Conservation (phyloP, 2,888 invertebrate genomes). For the Athripsodes cinereus region DNA sequence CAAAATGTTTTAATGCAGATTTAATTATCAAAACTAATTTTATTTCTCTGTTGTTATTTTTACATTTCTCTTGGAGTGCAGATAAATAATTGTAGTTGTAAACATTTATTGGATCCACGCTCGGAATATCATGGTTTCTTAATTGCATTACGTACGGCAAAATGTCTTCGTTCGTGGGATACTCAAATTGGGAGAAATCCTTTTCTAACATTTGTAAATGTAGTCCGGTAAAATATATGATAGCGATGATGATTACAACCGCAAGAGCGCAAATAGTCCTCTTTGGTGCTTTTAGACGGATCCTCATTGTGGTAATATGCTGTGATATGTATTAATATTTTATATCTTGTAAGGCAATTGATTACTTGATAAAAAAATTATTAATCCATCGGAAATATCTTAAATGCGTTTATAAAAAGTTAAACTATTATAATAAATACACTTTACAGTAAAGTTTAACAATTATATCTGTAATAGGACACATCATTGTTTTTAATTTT, state of each 20-base stretch:
- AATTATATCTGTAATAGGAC: too few relatives aligned
- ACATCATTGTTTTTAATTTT: too few relatives aligned
- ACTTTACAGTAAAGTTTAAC: too few relatives aligned
- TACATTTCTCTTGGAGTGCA: conserved; percentile 48
- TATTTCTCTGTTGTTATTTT: conserved; percentile 44
- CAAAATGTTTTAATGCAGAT: conserved; percentile 66
- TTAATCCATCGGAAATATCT: too few relatives aligned
- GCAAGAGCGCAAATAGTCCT: neutral
- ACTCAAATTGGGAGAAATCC: conserved; percentile 52
- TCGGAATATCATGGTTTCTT: conserved; percentile 52
- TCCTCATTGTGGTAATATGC: neutral
- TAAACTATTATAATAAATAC: too few relatives aligned
- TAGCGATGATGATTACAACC: too few relatives aligned
- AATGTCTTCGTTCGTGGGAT: conserved; percentile 71
- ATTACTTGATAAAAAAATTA: too few relatives aligned
- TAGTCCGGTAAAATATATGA: too few relatives aligned
- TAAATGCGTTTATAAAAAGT: too few relatives aligned
- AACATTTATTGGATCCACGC: conserved; percentile 61
- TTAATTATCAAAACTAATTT: conserved; percentile 75
- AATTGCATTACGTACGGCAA: conserved; percentile 54
- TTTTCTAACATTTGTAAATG: too few relatives aligned
- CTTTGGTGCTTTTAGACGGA: neutral
- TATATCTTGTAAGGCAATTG: too few relatives aligned
- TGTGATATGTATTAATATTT: too few relatives aligned
- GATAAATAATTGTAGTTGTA: conserved; percentile 62